phyloP scores from a whole-genome alignment of 2,888 invertebrate genomes.

The Eurytoma adleriae region DNA sequence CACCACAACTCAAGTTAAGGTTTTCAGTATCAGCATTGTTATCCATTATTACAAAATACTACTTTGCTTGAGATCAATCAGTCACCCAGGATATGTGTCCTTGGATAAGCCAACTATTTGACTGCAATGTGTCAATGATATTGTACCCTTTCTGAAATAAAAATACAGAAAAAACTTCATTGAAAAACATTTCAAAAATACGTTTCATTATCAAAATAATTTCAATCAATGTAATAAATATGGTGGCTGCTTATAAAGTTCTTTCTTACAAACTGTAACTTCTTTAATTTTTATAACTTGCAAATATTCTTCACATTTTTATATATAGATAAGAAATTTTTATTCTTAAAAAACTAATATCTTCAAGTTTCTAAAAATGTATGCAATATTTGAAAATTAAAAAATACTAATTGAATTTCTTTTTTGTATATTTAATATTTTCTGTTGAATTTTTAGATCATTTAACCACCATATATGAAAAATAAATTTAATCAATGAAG shows the following conservation, averaged over 20 bases:
- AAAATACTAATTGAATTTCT: too few relatives aligned
- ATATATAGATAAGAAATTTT: too few relatives aligned
- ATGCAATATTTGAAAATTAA: too few relatives aligned
- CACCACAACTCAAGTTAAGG: slow-evolving; percentile 71
- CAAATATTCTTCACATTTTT: too few relatives aligned
- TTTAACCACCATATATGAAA: slow-evolving; percentile 43
- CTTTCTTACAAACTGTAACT: too few relatives aligned
- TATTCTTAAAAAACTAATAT: too few relatives aligned
- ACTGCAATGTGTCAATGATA: slow-evolving; percentile 8
- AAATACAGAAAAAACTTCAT: slow-evolving; percentile 64
- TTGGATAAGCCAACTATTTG: slow-evolving; percentile 42
- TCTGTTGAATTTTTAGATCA: not conserved
- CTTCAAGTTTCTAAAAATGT: too few relatives aligned
- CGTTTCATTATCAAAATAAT: slow-evolving; percentile 6
- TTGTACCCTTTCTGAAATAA: slow-evolving; percentile 62
- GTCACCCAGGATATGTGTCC: slow-evolving; percentile 53
- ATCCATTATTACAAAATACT: slow-evolving; percentile 44
- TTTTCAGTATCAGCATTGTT: slow-evolving; percentile 65
- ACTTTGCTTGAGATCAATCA: slow-evolving; percentile 25
- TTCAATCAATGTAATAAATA: slow-evolving; percentile 25
- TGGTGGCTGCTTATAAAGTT: slow-evolving; percentile 38
- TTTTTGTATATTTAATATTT: too few relatives aligned
- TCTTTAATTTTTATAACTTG: too few relatives aligned
- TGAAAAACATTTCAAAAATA: slow-evolving; percentile 20
- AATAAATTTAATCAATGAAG: slow-evolving; percentile 25